Evolutionary conservation across 2,113 vertebrate genomes (phyloP), one percentile per base, ranked within the genome.

Genomic region (Tachysurus vachellii): DNA sequence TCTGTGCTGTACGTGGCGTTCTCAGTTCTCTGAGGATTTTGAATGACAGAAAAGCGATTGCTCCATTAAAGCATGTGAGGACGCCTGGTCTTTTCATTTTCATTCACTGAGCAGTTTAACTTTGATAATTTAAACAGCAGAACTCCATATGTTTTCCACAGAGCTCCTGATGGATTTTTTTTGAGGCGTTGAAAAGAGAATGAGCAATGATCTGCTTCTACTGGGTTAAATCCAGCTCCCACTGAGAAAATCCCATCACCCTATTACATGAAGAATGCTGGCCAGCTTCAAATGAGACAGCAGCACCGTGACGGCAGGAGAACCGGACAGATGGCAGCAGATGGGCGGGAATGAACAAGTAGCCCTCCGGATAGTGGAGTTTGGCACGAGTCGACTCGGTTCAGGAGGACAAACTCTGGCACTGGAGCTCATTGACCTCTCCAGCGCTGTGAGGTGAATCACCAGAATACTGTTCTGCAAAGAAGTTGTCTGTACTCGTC

Each of bases 341-440:
- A 95, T 95, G 94, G 95, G 93, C 92, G 92, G 89, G 94, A 93
- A 92, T 88, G 94, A 93, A 93, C 89, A 93, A 92, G 90, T 85
- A 88, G 90, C 93, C 94, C 94, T 94, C 92, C 91, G 93, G 95
- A 93, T 91, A 93, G 86, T 61, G 90, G 85, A 83, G 92, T 91
- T 94, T 95, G 94, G 94, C 94, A 92, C 80, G 53, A 61, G 86
- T 85, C 90, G 90, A 59, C 59, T 93, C 91, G 90, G 93, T 91
- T 94, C 66, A 91, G 89, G 88, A 92, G 91, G 91, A 90, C 76
- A 84, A 90, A 92, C 92, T 93, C 84, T 88, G 91, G 93, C 93
- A 93, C 85, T 1, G 80, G 86, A 90, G 90, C 91, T 92, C 87
- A 82, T 92, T 94, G 92, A 95, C 93, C 94, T 95, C 89, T 92